Base-by-base conservation (phyloP, 1,140 invertebrate species). In the Microvelia longipes region DNA sequence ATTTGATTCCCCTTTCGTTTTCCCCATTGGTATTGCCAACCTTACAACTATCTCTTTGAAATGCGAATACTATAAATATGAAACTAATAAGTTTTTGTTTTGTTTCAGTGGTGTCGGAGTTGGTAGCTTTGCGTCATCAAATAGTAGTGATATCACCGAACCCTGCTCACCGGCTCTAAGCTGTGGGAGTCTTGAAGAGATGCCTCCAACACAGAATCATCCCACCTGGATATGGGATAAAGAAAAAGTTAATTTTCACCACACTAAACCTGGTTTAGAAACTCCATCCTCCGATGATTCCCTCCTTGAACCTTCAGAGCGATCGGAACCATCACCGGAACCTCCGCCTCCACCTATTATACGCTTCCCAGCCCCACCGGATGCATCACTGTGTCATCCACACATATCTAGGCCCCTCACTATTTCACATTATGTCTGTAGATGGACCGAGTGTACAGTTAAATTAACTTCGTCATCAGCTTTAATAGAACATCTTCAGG, bases 401-500 rank as follows among this genome's bases (percentile, higher is more conserved):
- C 35, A 50, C 35, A 19, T 50, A 50, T 5, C 35, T 19, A 5
- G 35, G 5, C 35, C 5, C 35, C 5, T 19, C 35, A 50, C 69
- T 15, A 76, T 81, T 19, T 83, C 83, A 29, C 83, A 82, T 70
- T 83, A 83, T 11, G 78, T 86, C 60, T 95, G 93, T 76, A 84
- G 88, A 70, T 96, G 93, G 93, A 85, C 89, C 75, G 88, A 91
- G 74, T 96, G 93, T 81, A 86, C 86, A 73, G 83, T 83, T 73
- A 85, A 85, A 75, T 88, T 91, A 72, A 90, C 91, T 66, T 87
- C 88, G 70, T 88, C 86, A 77, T 84, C 87, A 25, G 87, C 87
- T 77, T 87, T 96, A 71, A 81, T 95, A 74, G 93, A 95, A 80
- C 93, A 96, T 81, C 85, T 96, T 76, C 91, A 93, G 84, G 89